Evolutionary conservation across 2,888 invertebrate genomes (phyloP).

Genomic region (Onthophagus sagittarius): DNA sequence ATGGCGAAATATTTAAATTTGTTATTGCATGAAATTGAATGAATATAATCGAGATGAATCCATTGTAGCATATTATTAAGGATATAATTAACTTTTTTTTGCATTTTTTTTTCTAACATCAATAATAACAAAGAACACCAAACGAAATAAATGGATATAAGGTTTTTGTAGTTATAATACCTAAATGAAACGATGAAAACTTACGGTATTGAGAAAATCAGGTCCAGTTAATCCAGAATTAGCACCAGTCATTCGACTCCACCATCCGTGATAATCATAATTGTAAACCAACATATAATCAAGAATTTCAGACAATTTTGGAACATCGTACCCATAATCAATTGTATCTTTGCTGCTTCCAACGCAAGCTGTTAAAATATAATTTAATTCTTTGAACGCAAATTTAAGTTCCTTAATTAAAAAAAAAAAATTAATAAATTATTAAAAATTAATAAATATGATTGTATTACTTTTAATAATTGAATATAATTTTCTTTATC

Average conservation of each 20-base stretch:
- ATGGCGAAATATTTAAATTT: too few relatives aligned
- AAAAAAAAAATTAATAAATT: not conserved
- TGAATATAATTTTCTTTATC: conserved; percentile 75
- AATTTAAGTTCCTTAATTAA: conserved; percentile 62
- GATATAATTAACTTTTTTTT: too few relatives aligned
- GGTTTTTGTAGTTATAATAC: not conserved
- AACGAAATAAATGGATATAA: not conserved
- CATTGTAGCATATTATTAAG: too few relatives aligned
- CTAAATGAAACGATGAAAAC: conserved; percentile 33
- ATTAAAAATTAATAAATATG: not conserved
- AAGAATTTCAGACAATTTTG: conserved; percentile 62
- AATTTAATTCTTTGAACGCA: conserved; percentile 64
- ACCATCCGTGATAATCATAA: conserved; percentile 85
- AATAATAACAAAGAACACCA: not conserved
- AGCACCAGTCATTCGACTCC: conserved; percentile 71
- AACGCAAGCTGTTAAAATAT: conserved; percentile 76
- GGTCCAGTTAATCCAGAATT: conserved; percentile 69
- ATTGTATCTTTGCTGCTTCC: conserved; percentile 74
- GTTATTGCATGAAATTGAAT: too few relatives aligned
- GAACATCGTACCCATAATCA: conserved; percentile 72
- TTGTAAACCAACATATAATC: conserved; percentile 81
- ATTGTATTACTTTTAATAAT: conserved; percentile 63
- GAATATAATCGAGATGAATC: too few relatives aligned
- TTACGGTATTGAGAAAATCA: conserved; percentile 67
- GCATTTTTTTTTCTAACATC: too few relatives aligned